Conservation (phyloP, 2,797 vertebrate species). For the Bradypodion ventrale region DNA sequence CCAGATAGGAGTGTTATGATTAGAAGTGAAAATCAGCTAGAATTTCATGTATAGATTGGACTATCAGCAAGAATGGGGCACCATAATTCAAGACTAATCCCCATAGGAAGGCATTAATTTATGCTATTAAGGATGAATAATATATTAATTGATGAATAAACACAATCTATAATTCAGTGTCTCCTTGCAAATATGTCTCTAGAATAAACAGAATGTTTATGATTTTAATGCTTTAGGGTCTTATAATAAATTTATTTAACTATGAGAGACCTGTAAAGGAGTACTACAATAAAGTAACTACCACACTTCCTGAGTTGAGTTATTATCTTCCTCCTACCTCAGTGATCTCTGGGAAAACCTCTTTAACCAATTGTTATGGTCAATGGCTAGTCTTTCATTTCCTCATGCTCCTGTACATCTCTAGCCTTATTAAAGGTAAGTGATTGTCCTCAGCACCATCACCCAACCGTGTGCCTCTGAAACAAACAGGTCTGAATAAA, state of each 20-base stretch:
- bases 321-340: neutral
- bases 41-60: neutral
- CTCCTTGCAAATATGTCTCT: neutral
- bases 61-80: neutral
- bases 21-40: neutral
- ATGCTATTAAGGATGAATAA: neutral
- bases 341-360: neutral
- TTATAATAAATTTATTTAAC: neutral
- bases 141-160: neutral
- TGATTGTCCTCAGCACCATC: neutral
- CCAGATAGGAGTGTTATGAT: too few relatives aligned
- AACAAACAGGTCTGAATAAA: too few relatives aligned
- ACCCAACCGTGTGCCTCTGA: too few relatives aligned
- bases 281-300: neutral
- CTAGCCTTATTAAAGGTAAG: neutral
- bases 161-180: neutral
- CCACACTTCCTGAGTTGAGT: neutral
- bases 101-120: neutral
- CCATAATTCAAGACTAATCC: neutral
- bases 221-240: neutral
- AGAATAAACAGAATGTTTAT: too few relatives aligned
- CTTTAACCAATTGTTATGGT: neutral
- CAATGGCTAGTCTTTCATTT: neutral
- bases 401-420: neutral
- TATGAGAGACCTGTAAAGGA: neutral